Evolutionary conservation across 2,113 vertebrate genomes (phyloP).

Genomic region (Hyperoodon ampullatus): DNA sequence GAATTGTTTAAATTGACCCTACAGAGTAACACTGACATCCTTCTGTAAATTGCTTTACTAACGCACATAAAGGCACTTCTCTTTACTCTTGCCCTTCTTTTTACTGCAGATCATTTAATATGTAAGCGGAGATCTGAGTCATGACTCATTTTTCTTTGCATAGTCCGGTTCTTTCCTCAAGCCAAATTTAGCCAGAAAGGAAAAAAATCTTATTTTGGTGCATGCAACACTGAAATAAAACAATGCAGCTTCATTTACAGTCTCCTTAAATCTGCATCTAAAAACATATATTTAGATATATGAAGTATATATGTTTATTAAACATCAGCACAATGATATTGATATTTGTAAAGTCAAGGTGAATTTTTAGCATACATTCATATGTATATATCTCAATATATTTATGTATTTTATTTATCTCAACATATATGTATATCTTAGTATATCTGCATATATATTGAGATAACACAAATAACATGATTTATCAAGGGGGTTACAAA

Average conservation of each 20-base stretch:
- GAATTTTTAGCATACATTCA: background rate
- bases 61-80: background rate
- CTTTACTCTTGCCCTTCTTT: constrained; percentile 17
- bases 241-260: background rate
- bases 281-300: background rate
- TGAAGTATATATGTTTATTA: background rate
- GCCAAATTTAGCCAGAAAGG: constrained; percentile 44
- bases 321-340: background rate
- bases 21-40: background rate
- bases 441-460: background rate
- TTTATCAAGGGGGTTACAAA: background rate
- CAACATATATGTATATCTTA: background rate
- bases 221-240: background rate
- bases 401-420: background rate
- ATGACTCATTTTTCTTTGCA: background rate
- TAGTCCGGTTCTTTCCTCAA: constrained; percentile 58
- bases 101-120: background rate
- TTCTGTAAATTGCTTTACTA: background rate
- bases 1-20: background rate
- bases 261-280: background rate
- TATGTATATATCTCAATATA: background rate
- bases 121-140: constrained; percentile 10
- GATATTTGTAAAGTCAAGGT: background rate
- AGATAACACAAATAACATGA: background rate
- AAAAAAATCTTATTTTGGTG: background rate